phyloP scores from a whole-genome alignment of 2,888 invertebrate species.

The Coenonympha arcania region DNA sequence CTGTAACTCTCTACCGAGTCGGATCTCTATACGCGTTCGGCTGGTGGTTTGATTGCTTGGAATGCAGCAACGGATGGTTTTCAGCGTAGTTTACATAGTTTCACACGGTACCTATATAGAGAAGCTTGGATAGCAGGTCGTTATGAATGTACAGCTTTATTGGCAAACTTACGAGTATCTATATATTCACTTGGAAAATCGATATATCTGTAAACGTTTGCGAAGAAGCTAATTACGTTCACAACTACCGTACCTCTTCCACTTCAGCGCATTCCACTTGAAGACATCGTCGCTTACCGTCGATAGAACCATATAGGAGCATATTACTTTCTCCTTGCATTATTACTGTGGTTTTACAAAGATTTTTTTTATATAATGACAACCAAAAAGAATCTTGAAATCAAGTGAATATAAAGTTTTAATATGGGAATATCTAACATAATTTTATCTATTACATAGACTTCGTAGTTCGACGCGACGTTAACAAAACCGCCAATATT shows the following conservation, averaged over 20 bases:
- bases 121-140: background rate
- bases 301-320: background rate
- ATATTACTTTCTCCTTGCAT: background rate
- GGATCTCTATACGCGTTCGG: slow-evolving; percentile 1
- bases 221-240: background rate
- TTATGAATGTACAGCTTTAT: background rate
- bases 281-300: background rate
- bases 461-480: too few relatives aligned
- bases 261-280: too few relatives aligned
- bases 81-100: background rate
- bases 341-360: background rate
- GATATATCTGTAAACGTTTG: background rate
- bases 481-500: background rate
- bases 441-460: too few relatives aligned
- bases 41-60: slow-evolving; percentile 2
- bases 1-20: too few relatives aligned
- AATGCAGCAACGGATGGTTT: background rate
- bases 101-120: background rate
- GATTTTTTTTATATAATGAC: too few relatives aligned
- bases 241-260: background rate
- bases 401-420: too few relatives aligned
- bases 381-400: too few relatives aligned
- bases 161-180: background rate
- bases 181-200: background rate
- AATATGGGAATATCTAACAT: too few relatives aligned